phyloP scores from a whole-genome alignment of 2,888 invertebrate genomes.

The Aporophyla lueneburgensis region DNA sequence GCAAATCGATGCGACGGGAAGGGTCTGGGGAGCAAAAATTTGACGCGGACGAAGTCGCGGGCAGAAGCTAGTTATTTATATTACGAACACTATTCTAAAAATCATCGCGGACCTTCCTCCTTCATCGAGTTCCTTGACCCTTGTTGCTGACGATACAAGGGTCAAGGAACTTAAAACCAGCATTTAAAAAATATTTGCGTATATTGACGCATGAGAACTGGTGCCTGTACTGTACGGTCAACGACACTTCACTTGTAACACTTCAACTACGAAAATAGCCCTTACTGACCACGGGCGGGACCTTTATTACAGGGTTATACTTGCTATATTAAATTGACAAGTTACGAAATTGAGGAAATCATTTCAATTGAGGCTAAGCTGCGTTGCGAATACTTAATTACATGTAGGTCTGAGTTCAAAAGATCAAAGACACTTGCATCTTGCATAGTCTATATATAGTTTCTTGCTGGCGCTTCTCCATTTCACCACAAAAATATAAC shows the following conservation, averaged over 20 bases:
- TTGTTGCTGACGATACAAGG: neutral
- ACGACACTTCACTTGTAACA: neutral
- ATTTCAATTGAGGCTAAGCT: constrained; percentile 7
- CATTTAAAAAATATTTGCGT: neutral
- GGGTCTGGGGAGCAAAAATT: no score
- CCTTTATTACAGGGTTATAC: constrained; percentile 17
- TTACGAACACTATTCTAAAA: neutral
- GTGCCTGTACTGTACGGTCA: constrained; percentile 14
- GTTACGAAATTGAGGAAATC: constrained; percentile 26
- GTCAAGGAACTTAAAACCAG: constrained; percentile 33
- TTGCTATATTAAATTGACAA: constrained; percentile 10
- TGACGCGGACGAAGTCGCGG: no score
- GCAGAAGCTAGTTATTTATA: no score
- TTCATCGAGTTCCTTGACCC: no score
- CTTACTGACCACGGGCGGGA: neutral
- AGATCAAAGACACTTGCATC: neutral
- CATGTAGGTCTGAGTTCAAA: neutral
- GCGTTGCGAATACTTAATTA: neutral
- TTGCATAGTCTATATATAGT: no score
- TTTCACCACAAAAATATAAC: no score
- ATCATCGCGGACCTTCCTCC: neutral
- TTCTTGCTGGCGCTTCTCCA: no score
- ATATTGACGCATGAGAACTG: neutral
- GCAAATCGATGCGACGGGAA: no score
- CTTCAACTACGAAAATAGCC: neutral